Percentiles rank a stretch among this genome's conserved stretches.
phyloP scores from a whole-genome alignment of 2,888 invertebrate genomes.

The Neria commutata region DNA sequence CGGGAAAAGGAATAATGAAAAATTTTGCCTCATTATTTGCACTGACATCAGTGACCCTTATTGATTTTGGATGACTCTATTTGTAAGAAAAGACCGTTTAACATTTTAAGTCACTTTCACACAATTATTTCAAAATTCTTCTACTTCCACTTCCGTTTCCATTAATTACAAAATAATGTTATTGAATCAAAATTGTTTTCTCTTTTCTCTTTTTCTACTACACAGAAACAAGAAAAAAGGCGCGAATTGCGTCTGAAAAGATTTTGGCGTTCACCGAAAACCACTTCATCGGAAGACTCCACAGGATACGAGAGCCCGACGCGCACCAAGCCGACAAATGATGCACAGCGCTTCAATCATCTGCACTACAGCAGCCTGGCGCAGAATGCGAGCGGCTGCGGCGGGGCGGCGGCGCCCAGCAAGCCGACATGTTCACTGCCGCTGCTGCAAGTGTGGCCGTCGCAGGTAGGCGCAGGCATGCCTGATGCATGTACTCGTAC shows the following conservation, averaged over 20 bases:
- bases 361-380: constrained; percentile 54
- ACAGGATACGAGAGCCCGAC: constrained; percentile 65
- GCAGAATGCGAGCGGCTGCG: constrained; percentile 41
- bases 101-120: too few species aligned
- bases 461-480: constrained; percentile 62
- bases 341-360: constrained; percentile 58
- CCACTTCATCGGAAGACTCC: constrained; percentile 62
- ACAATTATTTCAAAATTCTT: too few species aligned
- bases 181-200: constrained; percentile 4
- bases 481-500: too few species aligned
- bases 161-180: too few species aligned
- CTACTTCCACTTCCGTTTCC: too few species aligned
- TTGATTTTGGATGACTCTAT: too few species aligned
- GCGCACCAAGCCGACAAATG: constrained; percentile 54
- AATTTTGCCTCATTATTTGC: too few species aligned
- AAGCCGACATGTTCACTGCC: constrained; percentile 67
- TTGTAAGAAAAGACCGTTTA: too few species aligned
- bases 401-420: constrained; percentile 39
- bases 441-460: constrained; percentile 73
- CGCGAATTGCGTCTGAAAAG: constrained; percentile 62
- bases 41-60: too few species aligned
- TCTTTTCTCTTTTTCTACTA: constrained; percentile 14
- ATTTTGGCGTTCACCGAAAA: constrained; percentile 63
- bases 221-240: constrained; percentile 63
- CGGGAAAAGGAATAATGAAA: too few species aligned